A percentile compares a stretch with the other conserved stretches of the same genome.
phyloP scores from a whole-genome alignment of 2,113 vertebrate genomes.

The Regulus satrapa region DNA sequence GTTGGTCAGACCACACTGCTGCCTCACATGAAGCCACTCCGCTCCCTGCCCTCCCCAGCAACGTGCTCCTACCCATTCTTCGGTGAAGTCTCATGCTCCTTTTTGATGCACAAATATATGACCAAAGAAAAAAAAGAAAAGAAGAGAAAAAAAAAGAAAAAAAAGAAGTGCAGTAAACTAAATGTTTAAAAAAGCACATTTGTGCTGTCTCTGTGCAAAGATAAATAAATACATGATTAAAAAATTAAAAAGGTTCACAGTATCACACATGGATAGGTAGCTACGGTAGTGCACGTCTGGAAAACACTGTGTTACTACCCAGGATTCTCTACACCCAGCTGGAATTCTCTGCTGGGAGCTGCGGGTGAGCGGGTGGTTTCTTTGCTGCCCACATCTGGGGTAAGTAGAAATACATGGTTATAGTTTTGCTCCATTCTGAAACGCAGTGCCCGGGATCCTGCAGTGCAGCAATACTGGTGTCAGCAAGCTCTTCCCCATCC shows the following conservation, averaged over 20 bases:
- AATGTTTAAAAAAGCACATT: slow-evolving; percentile 62
- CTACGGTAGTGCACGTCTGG: slow-evolving; percentile 38
- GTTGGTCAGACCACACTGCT: background rate
- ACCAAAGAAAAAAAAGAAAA: background rate
- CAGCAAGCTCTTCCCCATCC: slow-evolving; percentile 44
- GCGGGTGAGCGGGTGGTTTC: background rate
- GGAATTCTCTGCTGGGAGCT: slow-evolving; percentile 13
- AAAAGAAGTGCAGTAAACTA: slow-evolving; percentile 44
- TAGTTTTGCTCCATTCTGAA: slow-evolving; percentile 35
- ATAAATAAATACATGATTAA: slow-evolving; percentile 71
- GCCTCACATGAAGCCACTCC: background rate
- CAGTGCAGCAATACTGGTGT: slow-evolving; percentile 13
- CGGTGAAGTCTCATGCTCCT: slow-evolving; percentile 3
- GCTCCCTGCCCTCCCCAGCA: slow-evolving; percentile 11
- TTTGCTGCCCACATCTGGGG: slow-evolving; percentile 11
- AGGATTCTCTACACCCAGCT: slow-evolving; percentile 33
- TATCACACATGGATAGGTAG: slow-evolving; percentile 62
- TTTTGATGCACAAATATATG: slow-evolving; percentile 7
- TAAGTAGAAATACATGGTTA: slow-evolving; percentile 18
- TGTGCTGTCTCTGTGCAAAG: slow-evolving; percentile 70
- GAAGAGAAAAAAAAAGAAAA: no score
- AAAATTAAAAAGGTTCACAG: slow-evolving; percentile 59
- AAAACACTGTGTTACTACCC: slow-evolving; percentile 56
- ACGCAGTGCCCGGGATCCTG: background rate
- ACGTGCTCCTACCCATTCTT: background rate